Evolutionary conservation across 2,888 invertebrate genomes (phyloP).

Genomic region (Brachyptera risi): DNA sequence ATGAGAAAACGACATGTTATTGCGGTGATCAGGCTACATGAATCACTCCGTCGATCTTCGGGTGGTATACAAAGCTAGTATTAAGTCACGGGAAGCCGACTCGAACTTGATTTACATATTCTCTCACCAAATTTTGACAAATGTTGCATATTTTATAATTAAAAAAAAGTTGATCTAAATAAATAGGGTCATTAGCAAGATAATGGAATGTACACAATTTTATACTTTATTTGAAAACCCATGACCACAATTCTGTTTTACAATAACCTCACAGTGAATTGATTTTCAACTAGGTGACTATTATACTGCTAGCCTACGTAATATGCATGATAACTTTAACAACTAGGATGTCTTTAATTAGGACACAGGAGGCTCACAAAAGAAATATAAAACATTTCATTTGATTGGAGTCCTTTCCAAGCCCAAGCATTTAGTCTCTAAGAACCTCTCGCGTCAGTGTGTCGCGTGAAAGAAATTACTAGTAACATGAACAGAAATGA

Average conservation of each 20-base stretch:
- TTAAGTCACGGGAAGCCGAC: neutral
- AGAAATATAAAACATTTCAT: constrained; percentile 5
- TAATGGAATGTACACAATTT: constrained; percentile 33
- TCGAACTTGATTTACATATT: neutral
- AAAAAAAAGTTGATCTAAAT: constrained; percentile 1
- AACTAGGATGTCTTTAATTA: constrained; percentile 12
- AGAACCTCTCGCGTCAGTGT: neutral
- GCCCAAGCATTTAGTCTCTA: neutral
- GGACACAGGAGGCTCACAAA: constrained; percentile 6
- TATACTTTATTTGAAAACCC: constrained; percentile 22
- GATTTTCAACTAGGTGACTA: constrained; percentile 12
- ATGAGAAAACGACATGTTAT: neutral
- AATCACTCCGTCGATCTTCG: neutral
- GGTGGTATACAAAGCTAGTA: neutral
- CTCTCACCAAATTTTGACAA: constrained; percentile 7
- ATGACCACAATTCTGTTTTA: constrained; percentile 16
- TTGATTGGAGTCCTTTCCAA: neutral
- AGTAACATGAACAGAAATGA: neutral
- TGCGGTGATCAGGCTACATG: neutral
- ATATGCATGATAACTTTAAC: constrained; percentile 15
- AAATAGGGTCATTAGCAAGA: constrained; percentile 25
- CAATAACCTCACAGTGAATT: constrained; percentile 30
- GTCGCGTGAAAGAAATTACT: constrained; percentile 1
- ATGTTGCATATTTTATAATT: neutral
- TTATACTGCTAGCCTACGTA: constrained; percentile 6